Evolutionary conservation across 2,888 invertebrate genomes (phyloP).

Genomic region (Phengaris arion): DNA sequence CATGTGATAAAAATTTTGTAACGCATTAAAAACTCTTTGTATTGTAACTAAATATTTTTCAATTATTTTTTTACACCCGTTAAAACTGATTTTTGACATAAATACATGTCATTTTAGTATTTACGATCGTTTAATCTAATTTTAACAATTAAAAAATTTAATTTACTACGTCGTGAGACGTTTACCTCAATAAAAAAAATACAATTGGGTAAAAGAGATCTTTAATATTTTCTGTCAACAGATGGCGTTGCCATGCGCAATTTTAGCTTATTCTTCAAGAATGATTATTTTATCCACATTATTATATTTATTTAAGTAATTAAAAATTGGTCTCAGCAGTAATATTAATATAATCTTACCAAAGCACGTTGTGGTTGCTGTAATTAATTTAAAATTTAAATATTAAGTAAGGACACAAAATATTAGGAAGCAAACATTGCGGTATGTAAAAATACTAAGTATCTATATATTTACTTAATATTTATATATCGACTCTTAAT

Average conservation of each 20-base stretch:
- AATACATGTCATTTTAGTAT: not conserved
- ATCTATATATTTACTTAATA: no score
- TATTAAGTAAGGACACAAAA: no score
- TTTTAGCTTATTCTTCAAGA: not conserved
- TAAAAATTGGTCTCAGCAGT: no score
- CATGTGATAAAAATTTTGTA: conserved; percentile 8
- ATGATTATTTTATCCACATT: not conserved
- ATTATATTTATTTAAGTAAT: no score
- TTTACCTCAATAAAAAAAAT: not conserved
- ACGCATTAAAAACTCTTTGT: not conserved
- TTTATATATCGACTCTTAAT: no score
- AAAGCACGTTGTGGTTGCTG: no score
- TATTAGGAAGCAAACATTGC: no score
- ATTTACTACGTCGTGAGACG: not conserved
- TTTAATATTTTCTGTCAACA: not conserved
- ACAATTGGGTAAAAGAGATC: not conserved
- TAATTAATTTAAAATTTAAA: no score
- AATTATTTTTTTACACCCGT: not conserved
- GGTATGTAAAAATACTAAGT: no score
- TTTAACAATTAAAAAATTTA: not conserved
- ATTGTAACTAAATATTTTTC: conserved; percentile 1
- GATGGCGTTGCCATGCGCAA: not conserved
- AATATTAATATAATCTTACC: no score
- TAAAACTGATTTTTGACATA: not conserved
- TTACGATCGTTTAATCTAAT: not conserved